Evolutionary conservation across 2,113 vertebrate species (phyloP), one percentile per base, ranked within the genome.

Genomic region (Lampris megalopsis): DNA sequence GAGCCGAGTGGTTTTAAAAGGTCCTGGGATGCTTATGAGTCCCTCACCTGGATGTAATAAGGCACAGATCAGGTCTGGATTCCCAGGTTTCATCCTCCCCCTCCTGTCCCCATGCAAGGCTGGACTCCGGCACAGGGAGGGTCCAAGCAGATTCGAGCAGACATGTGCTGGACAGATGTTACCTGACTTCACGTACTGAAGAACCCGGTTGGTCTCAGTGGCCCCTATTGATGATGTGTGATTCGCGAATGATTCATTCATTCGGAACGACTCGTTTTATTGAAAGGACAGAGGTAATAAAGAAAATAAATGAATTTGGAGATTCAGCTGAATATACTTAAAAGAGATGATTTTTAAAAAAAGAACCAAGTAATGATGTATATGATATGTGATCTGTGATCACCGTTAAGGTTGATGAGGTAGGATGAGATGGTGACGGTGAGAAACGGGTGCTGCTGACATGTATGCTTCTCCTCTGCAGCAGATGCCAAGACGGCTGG

Each of bases 141-240:
- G 36, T 10, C 40, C 9, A 35, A 62, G 42, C 62, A 68, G 52
- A 81, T 62, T 60, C 13, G 52, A 68, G 36, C 61, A 73, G 73
- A 86, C 88, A 86, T 88, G 68, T 90, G 88, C 80, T 4, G 48
- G 75, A 11, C 88, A 88, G 79, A 84, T 90, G 88, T 77, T n/a
- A 83, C 67, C 66, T 75, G 70, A 70, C 45, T 76, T 5, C 52
- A 75, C 37, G 69, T 69, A 72, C 82, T 47, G 47, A 69, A 35
- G 71, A 70, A 45, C 68, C 49, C 71, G 67, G 64, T 67, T 80
- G 77, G 80, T 63, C 73, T 24, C 9, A 8, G 45, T 63, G 60
- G 62, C 50, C 47, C 77, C 56, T 37, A 61, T 63, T 67, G 66
- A 74, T 64, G 37, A 59, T 59, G 37, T 10, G 48, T 70, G 67